Evolutionary conservation across 2,113 vertebrate species (phyloP).

Genomic region (Cariama cristata): DNA sequence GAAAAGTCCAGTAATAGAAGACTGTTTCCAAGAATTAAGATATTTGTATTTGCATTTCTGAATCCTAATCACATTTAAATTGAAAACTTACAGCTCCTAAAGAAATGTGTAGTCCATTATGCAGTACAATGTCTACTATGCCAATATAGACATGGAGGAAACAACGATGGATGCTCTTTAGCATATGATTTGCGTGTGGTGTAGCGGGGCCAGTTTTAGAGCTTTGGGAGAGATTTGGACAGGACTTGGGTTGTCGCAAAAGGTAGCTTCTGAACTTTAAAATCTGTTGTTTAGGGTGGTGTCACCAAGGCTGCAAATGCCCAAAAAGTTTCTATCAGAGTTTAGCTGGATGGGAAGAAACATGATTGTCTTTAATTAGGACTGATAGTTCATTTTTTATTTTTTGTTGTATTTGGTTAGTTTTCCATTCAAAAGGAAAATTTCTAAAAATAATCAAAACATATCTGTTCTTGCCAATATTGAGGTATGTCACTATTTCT

Average conservation of each 20-base stretch:
- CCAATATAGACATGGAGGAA: not conserved
- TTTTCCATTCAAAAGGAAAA: not conserved
- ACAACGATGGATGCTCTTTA: not conserved
- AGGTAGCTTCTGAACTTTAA: not conserved
- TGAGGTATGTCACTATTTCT: not conserved
- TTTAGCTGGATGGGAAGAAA: not conserved
- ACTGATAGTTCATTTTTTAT: not conserved
- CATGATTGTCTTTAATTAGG: not conserved
- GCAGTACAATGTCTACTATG: not conserved
- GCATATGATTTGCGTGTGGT: not conserved
- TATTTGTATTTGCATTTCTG: not conserved
- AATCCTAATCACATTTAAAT: not conserved
- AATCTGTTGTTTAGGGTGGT: not conserved
- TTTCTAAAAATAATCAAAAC: not conserved
- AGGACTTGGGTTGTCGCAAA: not conserved
- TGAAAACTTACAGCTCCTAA: not conserved
- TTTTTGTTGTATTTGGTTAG: not conserved
- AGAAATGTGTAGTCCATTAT: not conserved
- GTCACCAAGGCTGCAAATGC: not conserved
- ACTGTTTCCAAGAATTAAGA: not conserved
- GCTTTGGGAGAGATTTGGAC: not conserved
- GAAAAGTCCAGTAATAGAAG: not conserved
- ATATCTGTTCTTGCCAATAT: not conserved
- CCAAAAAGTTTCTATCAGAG: not conserved
- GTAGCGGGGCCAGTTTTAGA: not conserved